Evolutionary conservation across 30 jellyfish, hydroid and myxozoan genomes (phyloP), one percentile per base, ranked within the genome.

Genomic region (Pelagia noctiluca): DNA sequence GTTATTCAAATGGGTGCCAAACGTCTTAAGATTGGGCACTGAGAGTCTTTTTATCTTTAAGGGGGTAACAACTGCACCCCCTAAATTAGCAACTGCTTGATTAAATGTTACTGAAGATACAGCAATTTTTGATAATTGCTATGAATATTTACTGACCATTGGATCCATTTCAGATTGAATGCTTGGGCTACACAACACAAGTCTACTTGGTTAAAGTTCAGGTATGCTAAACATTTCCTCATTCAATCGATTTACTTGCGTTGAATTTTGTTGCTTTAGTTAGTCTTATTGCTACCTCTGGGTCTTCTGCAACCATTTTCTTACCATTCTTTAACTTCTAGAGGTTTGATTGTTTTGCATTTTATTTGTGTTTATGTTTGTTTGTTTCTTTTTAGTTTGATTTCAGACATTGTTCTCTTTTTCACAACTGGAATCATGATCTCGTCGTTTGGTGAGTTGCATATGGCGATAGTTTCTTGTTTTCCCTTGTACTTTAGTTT

Each of bases 381-480:
- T 26, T 22, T 30, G 24, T 35, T 3, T 30, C 26, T 2, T 76
- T 79, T 46, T 24, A 64, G 90, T 21, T 63, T 79, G 22, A 38
- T 79, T 35, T 69, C 71, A 11, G 75, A 79, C 35, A 19, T 48
- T 32, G 42, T 79, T 49, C 35, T 79, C 26, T 63, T 64, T 23
- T 49, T 63, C 35, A 64, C 82, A 79, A 37, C 82, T 13, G 90
- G 90, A 66, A 60, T 79, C 8, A 38, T 79, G 33, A 3, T 79
- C 2, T 79, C 90, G 12, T 35, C 90, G 26, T 79, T 79, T 79
- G 90, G 90, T 79, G 47, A 24, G 90, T 57, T 10, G 21, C 30
- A 52, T 10, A 52, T 52, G 16, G 16, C 16, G 57, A 19, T 52
- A 52, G 68, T 10, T 52, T 52, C 68, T 52, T 10, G 7, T 3